Evolutionary conservation across 2,888 invertebrate species (phyloP).

Genomic region (Thecocarcelia acutangulata): DNA sequence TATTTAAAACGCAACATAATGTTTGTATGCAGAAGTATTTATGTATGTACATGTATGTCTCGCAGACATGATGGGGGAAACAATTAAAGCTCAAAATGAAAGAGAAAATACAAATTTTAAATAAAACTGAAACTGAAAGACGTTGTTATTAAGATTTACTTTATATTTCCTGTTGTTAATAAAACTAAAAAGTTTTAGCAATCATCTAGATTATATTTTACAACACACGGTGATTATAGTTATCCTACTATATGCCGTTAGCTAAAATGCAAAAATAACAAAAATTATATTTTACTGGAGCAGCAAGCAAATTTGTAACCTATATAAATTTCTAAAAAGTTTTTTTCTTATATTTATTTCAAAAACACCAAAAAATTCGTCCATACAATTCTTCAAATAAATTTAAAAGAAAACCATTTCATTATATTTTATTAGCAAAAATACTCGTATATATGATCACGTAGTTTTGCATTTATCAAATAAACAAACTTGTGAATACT

Average conservation of each 20-base stretch:
- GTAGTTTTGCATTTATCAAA: too few species aligned
- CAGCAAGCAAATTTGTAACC: too few species aligned
- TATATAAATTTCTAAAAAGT: too few species aligned
- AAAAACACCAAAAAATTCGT: too few species aligned
- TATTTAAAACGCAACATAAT: slow-evolving; percentile 29
- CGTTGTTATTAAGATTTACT: slow-evolving; percentile 50
- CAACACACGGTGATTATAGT: neutral
- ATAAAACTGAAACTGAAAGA: slow-evolving; percentile 5
- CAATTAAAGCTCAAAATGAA: slow-evolving; percentile 11
- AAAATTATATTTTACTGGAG: too few species aligned
- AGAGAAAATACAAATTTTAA: slow-evolving; percentile 25
- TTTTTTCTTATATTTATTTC: too few species aligned
- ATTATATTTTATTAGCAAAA: too few species aligned
- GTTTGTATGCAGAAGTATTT: neutral
- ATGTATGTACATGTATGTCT: neutral
- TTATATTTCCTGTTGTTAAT: slow-evolving; percentile 41
- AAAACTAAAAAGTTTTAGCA: slow-evolving; percentile 39
- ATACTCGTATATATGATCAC: too few species aligned
- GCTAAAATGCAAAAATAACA: too few species aligned
- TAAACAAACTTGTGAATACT: too few species aligned
- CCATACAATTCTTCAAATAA: too few species aligned
- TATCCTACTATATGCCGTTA: neutral
- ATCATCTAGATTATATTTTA: slow-evolving; percentile 55
- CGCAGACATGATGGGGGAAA: neutral
- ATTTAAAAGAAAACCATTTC: too few species aligned